These are phyloP conservation scores for Nerophis lumbriciformis DNA, from an alignment of 2,113 vertebrate genomes.

Conservation along the genomic window DNA sequence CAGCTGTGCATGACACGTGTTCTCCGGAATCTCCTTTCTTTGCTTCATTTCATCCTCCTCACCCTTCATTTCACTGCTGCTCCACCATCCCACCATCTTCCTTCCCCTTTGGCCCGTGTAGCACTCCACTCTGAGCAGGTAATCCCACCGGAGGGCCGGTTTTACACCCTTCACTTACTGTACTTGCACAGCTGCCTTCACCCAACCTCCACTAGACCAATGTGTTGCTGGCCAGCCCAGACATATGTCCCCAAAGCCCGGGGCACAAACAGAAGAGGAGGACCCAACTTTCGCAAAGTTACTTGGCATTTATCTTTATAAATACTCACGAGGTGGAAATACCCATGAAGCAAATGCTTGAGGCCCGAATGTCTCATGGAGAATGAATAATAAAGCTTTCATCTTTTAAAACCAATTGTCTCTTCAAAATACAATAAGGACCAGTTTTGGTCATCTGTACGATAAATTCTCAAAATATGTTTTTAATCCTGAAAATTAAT, in stretches of 20 bases:
- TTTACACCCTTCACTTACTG: constrained; percentile 47
- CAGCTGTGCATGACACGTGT: constrained; percentile 64
- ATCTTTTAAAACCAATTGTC: too few relatives aligned
- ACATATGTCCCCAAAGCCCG: constrained; percentile 50
- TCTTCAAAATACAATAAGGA: too few relatives aligned
- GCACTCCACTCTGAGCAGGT: constrained; percentile 39
- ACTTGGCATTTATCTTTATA: neutral
- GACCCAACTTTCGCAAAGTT: constrained; percentile 6
- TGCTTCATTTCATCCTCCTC: constrained; percentile 55
- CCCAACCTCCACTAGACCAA: constrained; percentile 12
- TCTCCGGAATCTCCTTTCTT: constrained; percentile 28
- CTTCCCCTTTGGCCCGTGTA: constrained; percentile 16
- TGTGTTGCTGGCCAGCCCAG: constrained; percentile 27
- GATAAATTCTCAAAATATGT: too few relatives aligned
- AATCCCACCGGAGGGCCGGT: constrained; percentile 40
- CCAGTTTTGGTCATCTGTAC: too few relatives aligned
- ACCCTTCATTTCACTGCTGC: constrained; percentile 48
- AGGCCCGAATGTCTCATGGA: too few relatives aligned
- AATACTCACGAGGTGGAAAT: too few relatives aligned
- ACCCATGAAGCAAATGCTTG: too few relatives aligned
- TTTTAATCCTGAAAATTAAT: too few relatives aligned
- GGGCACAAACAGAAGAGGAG: constrained; percentile 11
- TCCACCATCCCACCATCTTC: constrained; percentile 9
- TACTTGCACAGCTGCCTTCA: constrained; percentile 15
- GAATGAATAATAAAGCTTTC: too few relatives aligned